Evolutionary conservation across 2,797 vertebrate genomes (phyloP), one percentile per base, ranked within the genome.

Genomic region (Oreochromis grahami): DNA sequence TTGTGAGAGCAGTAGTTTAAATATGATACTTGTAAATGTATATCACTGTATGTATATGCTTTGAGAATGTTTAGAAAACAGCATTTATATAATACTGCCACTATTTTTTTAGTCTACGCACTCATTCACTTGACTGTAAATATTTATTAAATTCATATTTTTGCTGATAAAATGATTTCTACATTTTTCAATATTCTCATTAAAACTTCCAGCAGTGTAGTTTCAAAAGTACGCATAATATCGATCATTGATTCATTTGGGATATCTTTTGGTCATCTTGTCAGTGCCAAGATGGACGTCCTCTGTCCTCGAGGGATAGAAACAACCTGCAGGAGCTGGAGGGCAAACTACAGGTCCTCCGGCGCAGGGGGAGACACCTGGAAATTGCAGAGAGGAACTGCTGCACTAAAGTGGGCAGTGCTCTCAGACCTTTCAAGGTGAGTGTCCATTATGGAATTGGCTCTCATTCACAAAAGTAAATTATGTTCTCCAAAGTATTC

Each of bases 211-310:
- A 51, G 8, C 7, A 11, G 5, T 58, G 38, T 38, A 3, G 15
- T n/a, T 32, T 60, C 68, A 52, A 36, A 60, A 53, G 65, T 68
- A 2, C 3, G 60, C 24, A 70, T 50, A 2, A 1, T 21, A 77
- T 14, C 0, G 6, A 48, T 63, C 43, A 78, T 52, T 4, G 36
- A 72, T 26, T 2, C 76, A 74, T 50, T 50, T 50, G 74, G 6
- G 4, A 76, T 77, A 11, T 68, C 60, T 70, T 9, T 76, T 65
- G 7, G 7, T 84, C 19, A 13, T 77, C 48, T 80, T 21, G 0
- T 5, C 93, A 99, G 99, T 99, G 97, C 90, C 95, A 94, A 89
- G 98, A 99, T 89, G 99, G 98, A 63, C 97, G 98, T 48, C 99
- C 99, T 52, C 95, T 99, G 76, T 96, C 98, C 19, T 97, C 96